Conservation (phyloP, 1,140 invertebrate genomes). For the Danaus melanippus region DNA sequence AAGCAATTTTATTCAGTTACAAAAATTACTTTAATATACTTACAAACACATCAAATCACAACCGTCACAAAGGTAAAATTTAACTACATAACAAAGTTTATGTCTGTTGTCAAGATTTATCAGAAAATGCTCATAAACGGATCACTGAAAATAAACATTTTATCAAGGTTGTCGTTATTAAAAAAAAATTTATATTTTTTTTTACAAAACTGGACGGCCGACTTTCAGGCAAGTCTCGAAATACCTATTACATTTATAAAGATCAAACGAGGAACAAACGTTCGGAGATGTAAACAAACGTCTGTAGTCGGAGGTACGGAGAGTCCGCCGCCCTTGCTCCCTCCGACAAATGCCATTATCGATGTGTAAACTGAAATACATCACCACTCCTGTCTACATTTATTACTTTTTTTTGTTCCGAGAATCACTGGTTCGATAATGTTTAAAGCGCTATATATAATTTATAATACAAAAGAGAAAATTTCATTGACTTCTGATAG, state of each 20-base stretch:
- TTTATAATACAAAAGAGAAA: too few species aligned
- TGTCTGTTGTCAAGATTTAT: constrained; percentile 31
- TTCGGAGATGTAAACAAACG: constrained; percentile 57
- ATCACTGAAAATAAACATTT: constrained; percentile 36
- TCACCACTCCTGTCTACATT: constrained; percentile 15
- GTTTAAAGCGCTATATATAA: too few species aligned
- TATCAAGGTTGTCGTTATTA: constrained; percentile 66
- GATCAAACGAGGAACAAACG: constrained; percentile 67
- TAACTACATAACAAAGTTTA: constrained; percentile 36
- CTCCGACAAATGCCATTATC: constrained; percentile 17
- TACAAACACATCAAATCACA: background rate
- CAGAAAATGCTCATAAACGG: constrained; percentile 38
- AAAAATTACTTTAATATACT: constrained; percentile 7
- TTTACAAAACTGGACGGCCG: constrained; percentile 54
- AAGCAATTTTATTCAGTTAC: background rate
- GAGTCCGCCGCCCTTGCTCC: constrained; percentile 12
- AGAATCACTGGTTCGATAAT: too few species aligned
- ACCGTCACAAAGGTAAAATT: constrained; percentile 15
- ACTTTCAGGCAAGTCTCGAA: constrained; percentile 56
- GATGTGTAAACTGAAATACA: constrained; percentile 24
- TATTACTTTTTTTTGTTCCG: constrained; percentile 5
- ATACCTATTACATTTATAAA: constrained; percentile 70
- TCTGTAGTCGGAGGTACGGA: constrained; percentile 18
- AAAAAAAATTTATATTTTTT: constrained; percentile 48
- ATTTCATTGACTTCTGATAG: too few species aligned